Base-by-base conservation (phyloP, 2,888 invertebrate genomes). In the Melikaiella ostensackeni region DNA sequence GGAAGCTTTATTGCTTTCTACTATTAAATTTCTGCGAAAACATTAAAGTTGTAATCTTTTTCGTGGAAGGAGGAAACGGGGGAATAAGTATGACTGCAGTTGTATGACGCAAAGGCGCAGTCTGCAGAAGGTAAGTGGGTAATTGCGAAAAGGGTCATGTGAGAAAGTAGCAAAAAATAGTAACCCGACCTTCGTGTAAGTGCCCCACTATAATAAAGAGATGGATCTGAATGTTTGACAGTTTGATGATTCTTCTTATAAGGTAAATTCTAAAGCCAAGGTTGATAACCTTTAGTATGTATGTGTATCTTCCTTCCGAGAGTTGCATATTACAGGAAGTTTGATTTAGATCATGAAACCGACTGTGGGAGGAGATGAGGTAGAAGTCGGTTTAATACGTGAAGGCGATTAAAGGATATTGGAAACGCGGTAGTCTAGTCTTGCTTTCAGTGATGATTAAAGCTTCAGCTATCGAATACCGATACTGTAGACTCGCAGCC, bases 21-120 rank as follows among this genome's bases (percentile, higher is more conserved):
- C 50, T 50, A n/a, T 50, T 57, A 24, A 24, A 57, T 24, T 57
- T 57, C 24, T 24, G 57, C 13, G 21, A 24, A 24, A 57, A 57
- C 24, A 24, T 57, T 57, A 21, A 7, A 11, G 24, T 57, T 24
- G 21, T 24, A 57, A 57, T 57, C 24, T 24, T 57, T 57, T 57
- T 57, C 24, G 24, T 24, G 57, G 57, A 57, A 64, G 24, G 11
- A n/a, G 55, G 55, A 21, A 64, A 35, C 13, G 42, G 21, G 35
- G 35, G 42, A 24, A 64, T 64, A 64, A 66, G 27, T 66, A 42
- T 27, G 42, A 66, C 42, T 66, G 66, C 66, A 66, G 42, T 66
- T 66, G 66, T 66, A 66, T 66, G 66, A 66, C 66, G 66, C 24
- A 66, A 66, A 66, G 66, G 66, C 64, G 42, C 46, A 24, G 66